phyloP scores from a whole-genome alignment of 2,113 vertebrate species.

The Nycticorax nycticorax region DNA sequence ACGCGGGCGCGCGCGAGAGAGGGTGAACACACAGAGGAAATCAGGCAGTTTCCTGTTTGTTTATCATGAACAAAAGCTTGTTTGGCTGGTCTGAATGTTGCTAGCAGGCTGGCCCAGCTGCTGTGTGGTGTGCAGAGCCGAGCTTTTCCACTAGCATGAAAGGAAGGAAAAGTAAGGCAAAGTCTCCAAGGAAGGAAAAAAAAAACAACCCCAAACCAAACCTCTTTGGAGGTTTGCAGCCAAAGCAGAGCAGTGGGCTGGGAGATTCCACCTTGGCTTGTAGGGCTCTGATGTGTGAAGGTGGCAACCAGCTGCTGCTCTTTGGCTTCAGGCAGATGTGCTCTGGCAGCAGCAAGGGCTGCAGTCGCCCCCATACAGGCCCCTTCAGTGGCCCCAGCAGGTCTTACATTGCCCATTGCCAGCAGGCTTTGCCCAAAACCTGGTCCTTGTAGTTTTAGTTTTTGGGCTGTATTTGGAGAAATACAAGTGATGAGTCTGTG shows the following conservation, averaged over 20 bases:
- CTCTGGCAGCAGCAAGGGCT: not conserved
- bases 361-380: not conserved
- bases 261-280: not conserved
- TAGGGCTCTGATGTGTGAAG: not conserved
- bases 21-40: slow-evolving; percentile 53
- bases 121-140: not conserved
- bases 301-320: not conserved
- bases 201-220: no score
- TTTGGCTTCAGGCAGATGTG: not conserved
- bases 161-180: not conserved
- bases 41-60: slow-evolving; percentile 69
- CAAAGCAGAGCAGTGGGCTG: not conserved
- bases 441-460: not conserved
- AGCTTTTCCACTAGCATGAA: not conserved
- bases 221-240: not conserved
- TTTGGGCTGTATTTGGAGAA: not conserved
- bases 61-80: slow-evolving; percentile 40
- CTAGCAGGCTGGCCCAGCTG: not conserved
- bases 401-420: not conserved
- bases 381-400: not conserved
- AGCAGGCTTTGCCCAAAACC: not conserved
- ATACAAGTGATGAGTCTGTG: not conserved
- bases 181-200: not conserved
- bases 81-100: not conserved
- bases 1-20: not conserved